phyloP scores from a whole-genome alignment of 1,140 invertebrate genomes.

The Muscidifurax raptorellus region DNA sequence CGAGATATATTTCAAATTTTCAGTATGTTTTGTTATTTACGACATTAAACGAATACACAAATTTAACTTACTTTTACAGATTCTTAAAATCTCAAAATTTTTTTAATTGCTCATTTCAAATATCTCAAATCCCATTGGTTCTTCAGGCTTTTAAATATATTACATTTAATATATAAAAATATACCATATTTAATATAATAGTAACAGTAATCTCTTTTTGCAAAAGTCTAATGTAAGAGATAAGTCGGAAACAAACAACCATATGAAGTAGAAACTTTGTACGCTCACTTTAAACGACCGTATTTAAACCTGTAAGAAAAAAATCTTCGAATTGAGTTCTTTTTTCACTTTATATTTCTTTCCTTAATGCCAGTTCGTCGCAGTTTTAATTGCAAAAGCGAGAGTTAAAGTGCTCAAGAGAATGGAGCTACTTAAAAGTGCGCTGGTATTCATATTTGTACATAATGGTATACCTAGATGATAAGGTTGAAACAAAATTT shows the following conservation, averaged over 20 bases:
- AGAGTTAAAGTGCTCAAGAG: neutral
- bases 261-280: slow-evolving; percentile 14
- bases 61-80: neutral
- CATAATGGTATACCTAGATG: slow-evolving; percentile 35
- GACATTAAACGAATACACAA: neutral
- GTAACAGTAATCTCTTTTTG: neutral
- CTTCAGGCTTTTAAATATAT: slow-evolving; percentile 54
- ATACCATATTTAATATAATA: slow-evolving; percentile 19
- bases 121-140: slow-evolving; percentile 58
- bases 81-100: no score
- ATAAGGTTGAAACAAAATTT: slow-evolving; percentile 23
- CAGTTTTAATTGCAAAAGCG: neutral
- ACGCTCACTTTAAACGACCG: neutral
- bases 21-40: neutral
- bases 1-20: slow-evolving; percentile 11
- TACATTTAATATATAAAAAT: slow-evolving; percentile 34
- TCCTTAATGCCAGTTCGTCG: neutral
- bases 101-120: neutral
- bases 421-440: slow-evolving; percentile 13
- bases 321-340: neutral
- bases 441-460: slow-evolving; percentile 43
- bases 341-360: slow-evolving; percentile 13
- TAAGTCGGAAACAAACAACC: neutral
- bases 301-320: neutral
- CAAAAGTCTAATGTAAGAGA: neutral